Percentiles rank a stretch among this genome's conserved stretches.
Conservation (phyloP, 1,140 invertebrate species). For the Drosophila subpulchrella region DNA sequence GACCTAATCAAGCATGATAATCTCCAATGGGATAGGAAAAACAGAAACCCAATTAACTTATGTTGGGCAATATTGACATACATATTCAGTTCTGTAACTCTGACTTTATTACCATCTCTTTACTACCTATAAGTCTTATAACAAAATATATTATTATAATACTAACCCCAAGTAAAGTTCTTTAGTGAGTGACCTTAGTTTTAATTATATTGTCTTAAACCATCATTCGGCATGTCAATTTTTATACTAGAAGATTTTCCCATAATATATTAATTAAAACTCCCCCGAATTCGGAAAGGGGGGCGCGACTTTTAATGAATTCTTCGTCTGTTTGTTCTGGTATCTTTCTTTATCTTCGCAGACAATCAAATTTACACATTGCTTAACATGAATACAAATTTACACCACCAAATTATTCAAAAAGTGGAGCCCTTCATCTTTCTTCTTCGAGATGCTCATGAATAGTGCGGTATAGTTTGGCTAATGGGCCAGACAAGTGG, state of each 20-base stretch:
- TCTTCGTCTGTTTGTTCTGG: conserved; percentile 4
- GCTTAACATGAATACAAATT: conserved; percentile 29
- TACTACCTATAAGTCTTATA: not conserved
- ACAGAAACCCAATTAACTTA: conserved; percentile 21
- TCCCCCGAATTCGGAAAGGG: not conserved
- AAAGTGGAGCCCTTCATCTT: conserved; percentile 29
- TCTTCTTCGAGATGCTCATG: conserved; percentile 9
- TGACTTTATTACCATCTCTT: conserved; percentile 2
- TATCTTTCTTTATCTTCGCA: conserved; percentile 6
- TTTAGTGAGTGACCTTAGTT: too few species aligned
- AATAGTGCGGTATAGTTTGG: conserved; percentile 24
- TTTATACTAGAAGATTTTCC: not conserved
- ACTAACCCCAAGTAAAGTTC: not conserved
- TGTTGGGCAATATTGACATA: conserved; percentile 9
- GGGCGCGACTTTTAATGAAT: conserved; percentile 14
- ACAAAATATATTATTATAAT: not conserved
- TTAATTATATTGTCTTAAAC: not conserved
- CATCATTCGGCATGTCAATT: not conserved
- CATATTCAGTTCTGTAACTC: conserved; percentile 4
- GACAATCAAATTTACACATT: conserved; percentile 42
- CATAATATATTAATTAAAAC: not conserved
- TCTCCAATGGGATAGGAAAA: not conserved
- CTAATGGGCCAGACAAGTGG: conserved; percentile 50
- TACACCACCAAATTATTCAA: conserved; percentile 21
- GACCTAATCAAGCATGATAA: conserved; percentile 29